Evolutionary conservation across 2,888 invertebrate genomes (phyloP), one percentile per base, ranked within the genome.

Genomic region (Gryllus longicercus): DNA sequence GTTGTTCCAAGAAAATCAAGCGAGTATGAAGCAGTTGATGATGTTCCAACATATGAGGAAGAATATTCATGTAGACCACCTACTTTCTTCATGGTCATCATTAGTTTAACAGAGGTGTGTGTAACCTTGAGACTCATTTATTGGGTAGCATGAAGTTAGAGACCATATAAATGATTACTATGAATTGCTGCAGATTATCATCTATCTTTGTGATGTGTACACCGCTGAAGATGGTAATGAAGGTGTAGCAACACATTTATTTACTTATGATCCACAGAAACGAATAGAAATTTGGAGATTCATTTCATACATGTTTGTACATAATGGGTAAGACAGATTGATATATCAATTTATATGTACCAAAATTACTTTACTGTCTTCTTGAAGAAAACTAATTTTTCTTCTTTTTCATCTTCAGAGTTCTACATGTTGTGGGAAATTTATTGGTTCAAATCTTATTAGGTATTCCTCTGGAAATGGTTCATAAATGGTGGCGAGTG

Each of bases 11-110:
- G 91, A 74, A 38, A 38, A 38, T 5, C 38, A 38, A 38, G 38
- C 38, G 38, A 38, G 38, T 38, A 38, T 38, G 38, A 8, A 8
- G 38, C 38, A 38, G 38, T 38, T 5, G 38, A 38, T 38, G 38
- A 8, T 38, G 38, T 38, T 38, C 38, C 38, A 8, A 38, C 8
- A 8, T 97, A 97, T 87, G 94, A 96, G 85, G 94, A 96, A 84
- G 94, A 97, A 86, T 99, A 98, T 89, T 93, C 92, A 82, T 97
- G 98, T 86, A 93, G 93, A 86, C 99, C 98, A n/a, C 99, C 98
- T 0, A 93, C 95, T 0, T 86, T 99, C 79, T 95, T 97, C 85
- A 97, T 99, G 95, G 91, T 97, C 82, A 88, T 96, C 82, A 93
- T 98, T 84, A 96, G 96, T 8, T 85, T 97, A 81, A 88, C 96